Base-by-base conservation (phyloP, 1,140 invertebrate genomes). In the Hylaeus anthracinus region DNA sequence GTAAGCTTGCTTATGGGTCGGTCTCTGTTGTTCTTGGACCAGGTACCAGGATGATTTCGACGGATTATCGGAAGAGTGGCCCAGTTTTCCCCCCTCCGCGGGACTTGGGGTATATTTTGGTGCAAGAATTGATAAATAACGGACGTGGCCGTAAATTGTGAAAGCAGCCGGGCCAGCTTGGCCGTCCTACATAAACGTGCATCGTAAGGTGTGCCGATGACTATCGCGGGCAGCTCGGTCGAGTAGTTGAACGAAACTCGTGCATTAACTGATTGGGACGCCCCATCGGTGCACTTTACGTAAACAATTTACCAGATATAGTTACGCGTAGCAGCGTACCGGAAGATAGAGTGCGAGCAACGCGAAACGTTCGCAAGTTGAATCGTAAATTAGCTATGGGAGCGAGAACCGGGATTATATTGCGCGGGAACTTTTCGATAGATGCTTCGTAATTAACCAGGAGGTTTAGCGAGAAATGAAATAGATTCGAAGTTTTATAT, bases 21-120 rank as follows among this genome's bases (percentile, higher is more conserved):
- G 15, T 45, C 10, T 45, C 45, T 79, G 77, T 79, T 79, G 71
- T 65, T 79, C 43, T 79, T 79, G 77, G 71, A 79, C 1, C 41
- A 9, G n/a, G 51, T 56, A 51, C 58, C 51, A 41, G 51, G 14
- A 73, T 72, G 58, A 63, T 79, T 79, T 37, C 15, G 64, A 1
- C 45, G 61, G 26, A 73, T 66, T 73, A 79, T 73, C 71, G 45
- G 43, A 73, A 56, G 77, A 15, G 55, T 72, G 77, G 37, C 61
- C 71, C 9, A 51, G 71, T 73, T 79, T 61, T 43, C 6, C 3
- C 15, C 61, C 9, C 12, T 43, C 4, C 56, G 15, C 10, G 3
- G 70, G 37, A 56, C 55, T 70, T 14, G 6, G 4, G n/a, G 70
- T 58, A 48, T 79, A 79, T 79, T 79, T 73, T 56, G 60, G 71